These are phyloP conservation scores for Hypotaenidia okinawae DNA, from an alignment of 2,797 vertebrate genomes.

Conservation along the genomic window DNA sequence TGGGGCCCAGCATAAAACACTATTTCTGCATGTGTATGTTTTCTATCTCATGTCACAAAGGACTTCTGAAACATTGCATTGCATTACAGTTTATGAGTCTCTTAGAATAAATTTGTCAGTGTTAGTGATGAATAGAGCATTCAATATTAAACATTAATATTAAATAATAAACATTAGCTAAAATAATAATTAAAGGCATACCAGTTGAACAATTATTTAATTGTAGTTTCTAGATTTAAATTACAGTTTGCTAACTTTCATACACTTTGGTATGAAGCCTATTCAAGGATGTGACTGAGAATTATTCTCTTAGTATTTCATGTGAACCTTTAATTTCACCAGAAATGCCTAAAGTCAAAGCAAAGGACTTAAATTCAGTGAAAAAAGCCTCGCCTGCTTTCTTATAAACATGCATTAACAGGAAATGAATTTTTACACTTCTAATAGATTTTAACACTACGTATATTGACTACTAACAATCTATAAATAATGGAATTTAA, in stretches of 20 bases:
- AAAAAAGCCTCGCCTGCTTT: neutral
- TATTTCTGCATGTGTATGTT: neutral
- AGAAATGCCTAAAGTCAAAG: neutral
- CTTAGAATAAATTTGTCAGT: neutral
- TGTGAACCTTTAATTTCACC: accelerated
- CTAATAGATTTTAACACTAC: neutral
- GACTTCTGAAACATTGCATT: neutral
- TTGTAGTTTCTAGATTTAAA: neutral
- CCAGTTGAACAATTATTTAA: neutral
- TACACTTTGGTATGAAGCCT: neutral
- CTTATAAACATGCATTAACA: neutral
- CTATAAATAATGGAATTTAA: neutral
- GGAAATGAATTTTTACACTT: neutral
- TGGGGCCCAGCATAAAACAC: neutral
- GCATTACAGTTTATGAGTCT: neutral
- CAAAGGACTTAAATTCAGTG: neutral
- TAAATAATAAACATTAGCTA: neutral
- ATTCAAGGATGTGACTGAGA: neutral
- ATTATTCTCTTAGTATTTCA: neutral
- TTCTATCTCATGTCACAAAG: neutral
- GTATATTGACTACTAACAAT: neutral
- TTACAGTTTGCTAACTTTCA: neutral
- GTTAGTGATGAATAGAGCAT: neutral
- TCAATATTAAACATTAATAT: neutral
- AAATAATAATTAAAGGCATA: neutral